These are phyloP conservation scores for Sycophaga agraensis DNA, from an alignment of 1,140 invertebrate species.

Conservation along the genomic window DNA sequence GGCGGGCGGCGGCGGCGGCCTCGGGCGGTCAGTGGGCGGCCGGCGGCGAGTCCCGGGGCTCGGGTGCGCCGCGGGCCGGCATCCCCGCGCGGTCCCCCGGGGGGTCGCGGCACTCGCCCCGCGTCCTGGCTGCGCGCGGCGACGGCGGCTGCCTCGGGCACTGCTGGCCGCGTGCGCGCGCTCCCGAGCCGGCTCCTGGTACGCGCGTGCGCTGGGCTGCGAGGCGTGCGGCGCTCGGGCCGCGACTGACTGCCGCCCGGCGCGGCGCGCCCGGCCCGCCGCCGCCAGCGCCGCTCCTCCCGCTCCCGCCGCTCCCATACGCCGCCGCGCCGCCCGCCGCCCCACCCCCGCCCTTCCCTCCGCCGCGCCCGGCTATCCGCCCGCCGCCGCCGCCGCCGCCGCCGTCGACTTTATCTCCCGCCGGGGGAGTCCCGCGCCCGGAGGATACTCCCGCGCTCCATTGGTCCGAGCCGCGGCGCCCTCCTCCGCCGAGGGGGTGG, in stretches of 20 bases:
- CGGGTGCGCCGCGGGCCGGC: neutral
- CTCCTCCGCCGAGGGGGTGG: neutral
- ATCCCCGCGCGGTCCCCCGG: neutral
- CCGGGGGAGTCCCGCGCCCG: no score
- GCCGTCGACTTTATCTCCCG: neutral
- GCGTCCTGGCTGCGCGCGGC: no score
- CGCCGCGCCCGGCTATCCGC: neutral
- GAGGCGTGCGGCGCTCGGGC: conserved; percentile 49
- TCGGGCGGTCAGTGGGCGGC: neutral
- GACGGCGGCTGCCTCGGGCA: no score
- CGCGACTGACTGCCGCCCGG: conserved; percentile 45
- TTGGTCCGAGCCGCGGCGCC: neutral
- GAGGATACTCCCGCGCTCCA: no score
- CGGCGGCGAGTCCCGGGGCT: no score
- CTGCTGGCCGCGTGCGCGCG: neutral
- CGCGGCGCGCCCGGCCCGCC: neutral
- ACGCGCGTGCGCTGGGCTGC: conserved; percentile 42
- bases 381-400: neutral
- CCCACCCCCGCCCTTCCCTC: neutral
- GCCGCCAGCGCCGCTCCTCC: neutral
- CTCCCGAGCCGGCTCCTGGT: neutral
- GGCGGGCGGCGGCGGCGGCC: neutral
- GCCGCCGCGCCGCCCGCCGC: conserved; percentile 24
- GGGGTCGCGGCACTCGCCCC: neutral
- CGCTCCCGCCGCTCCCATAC: neutral